phyloP scores from a whole-genome alignment of 2,888 invertebrate species.

The Teleogryllus oceanicus region DNA sequence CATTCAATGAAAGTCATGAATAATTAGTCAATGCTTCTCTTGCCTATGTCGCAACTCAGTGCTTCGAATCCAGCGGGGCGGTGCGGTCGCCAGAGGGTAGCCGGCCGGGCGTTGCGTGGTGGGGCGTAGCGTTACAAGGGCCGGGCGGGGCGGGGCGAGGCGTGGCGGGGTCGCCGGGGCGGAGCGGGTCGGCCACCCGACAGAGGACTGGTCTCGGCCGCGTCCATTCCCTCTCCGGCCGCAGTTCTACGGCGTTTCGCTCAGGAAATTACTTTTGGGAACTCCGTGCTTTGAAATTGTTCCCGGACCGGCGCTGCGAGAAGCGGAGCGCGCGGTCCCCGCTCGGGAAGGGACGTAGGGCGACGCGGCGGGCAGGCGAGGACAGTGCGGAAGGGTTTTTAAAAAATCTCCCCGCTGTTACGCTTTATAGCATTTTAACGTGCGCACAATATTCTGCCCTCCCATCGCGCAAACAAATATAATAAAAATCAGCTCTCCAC shows the following conservation, averaged over 20 bases:
- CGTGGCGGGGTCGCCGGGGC: too few species aligned
- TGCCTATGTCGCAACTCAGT: too few species aligned
- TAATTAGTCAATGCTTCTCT: too few species aligned
- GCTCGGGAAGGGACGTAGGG: neutral
- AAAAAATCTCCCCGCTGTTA: neutral
- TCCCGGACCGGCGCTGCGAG: constrained; percentile 20
- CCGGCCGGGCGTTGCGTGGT: too few species aligned
- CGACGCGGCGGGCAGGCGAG: too few species aligned
- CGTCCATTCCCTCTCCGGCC: neutral
- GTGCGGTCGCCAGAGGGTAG: too few species aligned
- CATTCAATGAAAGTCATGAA: too few species aligned
- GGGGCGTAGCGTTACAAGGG: neutral
- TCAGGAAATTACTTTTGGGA: constrained; percentile 34
- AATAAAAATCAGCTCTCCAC: neutral
- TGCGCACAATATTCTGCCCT: neutral
- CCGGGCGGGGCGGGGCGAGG: too few species aligned
- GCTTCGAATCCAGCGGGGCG: too few species aligned
- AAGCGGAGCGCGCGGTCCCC: neutral
- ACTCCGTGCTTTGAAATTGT: constrained; percentile 29
- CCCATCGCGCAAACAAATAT: neutral
- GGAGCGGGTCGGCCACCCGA: neutral
- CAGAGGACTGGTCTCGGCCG: neutral
- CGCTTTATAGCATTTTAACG: neutral
- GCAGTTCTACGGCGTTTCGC: constrained; percentile 23
- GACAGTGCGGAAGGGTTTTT: neutral